A percentile compares a stretch with the other conserved stretches of the same genome.
Evolutionary conservation across 1,140 invertebrate genomes (phyloP).

Genomic region (Drosophila miranda): DNA sequence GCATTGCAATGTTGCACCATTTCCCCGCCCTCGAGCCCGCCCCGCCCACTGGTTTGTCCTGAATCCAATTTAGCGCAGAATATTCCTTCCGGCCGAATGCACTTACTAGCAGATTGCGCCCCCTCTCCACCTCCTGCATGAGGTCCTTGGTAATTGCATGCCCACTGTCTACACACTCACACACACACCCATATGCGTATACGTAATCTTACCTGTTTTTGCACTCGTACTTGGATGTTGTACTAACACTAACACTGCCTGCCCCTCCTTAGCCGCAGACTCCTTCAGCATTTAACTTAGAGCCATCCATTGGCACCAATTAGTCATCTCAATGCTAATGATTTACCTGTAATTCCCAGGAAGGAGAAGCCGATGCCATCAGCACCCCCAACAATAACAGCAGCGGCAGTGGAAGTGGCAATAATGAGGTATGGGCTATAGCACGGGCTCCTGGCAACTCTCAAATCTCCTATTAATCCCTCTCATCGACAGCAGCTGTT

Average conservation of each 20-base stretch:
- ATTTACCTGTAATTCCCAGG: slow-evolving; percentile 47
- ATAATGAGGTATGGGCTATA: slow-evolving; percentile 44
- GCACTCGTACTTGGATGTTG: slow-evolving; percentile 11
- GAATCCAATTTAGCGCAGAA: slow-evolving; percentile 43
- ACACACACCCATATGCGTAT: slow-evolving; percentile 10
- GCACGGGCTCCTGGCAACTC: background rate
- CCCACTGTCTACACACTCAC: slow-evolving; percentile 11
- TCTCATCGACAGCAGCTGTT: background rate
- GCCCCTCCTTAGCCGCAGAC: slow-evolving; percentile 35
- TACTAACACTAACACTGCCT: slow-evolving; percentile 49
- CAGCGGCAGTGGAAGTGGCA: slow-evolving; percentile 13
- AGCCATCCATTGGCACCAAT: slow-evolving; percentile 25
- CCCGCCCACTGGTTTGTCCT: slow-evolving; percentile 23
- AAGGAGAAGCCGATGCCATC: slow-evolving; percentile 26
- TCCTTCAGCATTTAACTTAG: slow-evolving; percentile 47
- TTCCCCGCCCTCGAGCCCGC: background rate
- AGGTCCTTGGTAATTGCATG: slow-evolving; percentile 55
- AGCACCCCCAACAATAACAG: slow-evolving; percentile 22
- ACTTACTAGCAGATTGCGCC: slow-evolving; percentile 23
- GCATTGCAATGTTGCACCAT: slow-evolving; percentile 36
- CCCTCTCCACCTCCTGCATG: slow-evolving; percentile 32
- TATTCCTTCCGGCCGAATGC: slow-evolving; percentile 46
- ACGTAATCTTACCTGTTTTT: background rate
- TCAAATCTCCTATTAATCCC: background rate
- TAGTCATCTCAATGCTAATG: slow-evolving; percentile 37